Conservation (phyloP, 2,797 vertebrate species). For the Onychomys arenicola region DNA sequence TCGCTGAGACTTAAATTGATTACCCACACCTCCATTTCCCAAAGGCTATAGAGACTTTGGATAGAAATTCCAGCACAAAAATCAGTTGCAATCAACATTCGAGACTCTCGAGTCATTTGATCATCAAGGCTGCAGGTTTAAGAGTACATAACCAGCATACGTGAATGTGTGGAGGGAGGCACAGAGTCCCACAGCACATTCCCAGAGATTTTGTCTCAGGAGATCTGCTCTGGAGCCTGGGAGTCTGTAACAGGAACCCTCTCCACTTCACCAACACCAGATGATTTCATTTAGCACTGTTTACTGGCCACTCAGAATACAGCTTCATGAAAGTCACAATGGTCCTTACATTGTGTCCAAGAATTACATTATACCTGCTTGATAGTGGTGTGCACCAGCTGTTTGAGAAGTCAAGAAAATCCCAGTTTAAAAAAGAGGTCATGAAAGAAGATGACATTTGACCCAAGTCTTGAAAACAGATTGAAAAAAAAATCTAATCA, state of each 20-base stretch:
- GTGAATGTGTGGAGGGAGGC: neutral
- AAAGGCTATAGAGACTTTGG: neutral
- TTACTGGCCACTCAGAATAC: neutral
- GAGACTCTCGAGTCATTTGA: neutral
- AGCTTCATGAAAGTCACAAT: neutral
- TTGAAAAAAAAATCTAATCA: neutral
- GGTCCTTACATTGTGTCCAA: neutral
- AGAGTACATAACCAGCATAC: neutral
- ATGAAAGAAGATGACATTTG: neutral
- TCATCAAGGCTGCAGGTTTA: slow-evolving; percentile 23
- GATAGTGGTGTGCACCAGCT: neutral
- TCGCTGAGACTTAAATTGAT: slow-evolving; percentile 40
- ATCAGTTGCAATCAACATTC: slow-evolving; percentile 38
- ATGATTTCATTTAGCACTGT: neutral
- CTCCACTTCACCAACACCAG: neutral
- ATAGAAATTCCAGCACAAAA: slow-evolving; percentile 54
- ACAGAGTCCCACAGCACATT: neutral
- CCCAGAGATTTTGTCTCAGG: neutral
- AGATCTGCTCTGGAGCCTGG: neutral
- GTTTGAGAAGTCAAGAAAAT: slow-evolving; percentile 1
- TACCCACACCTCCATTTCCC: neutral
- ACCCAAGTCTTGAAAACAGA: neutral
- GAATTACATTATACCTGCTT: neutral
- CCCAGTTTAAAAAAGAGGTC: neutral
- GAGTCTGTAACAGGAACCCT: neutral